phyloP scores from a whole-genome alignment of 2,888 invertebrate genomes.

The Yponomeuta malinellus region DNA sequence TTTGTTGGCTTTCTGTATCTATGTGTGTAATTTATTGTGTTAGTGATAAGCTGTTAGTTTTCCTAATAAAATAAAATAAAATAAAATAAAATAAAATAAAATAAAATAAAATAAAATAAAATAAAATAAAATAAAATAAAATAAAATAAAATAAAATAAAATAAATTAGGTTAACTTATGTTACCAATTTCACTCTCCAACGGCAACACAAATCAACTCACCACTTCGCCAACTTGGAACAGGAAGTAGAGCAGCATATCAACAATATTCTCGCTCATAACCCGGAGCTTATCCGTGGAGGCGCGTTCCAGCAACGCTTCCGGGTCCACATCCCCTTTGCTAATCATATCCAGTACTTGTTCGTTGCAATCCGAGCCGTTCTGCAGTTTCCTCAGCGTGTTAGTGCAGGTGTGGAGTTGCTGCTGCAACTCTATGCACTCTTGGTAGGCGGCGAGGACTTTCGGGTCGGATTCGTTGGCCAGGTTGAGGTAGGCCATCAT shows the following conservation, averaged over 20 bases:
- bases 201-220: background rate
- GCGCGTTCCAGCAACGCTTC: constrained; percentile 74
- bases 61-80: no score
- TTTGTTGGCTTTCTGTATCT: no score
- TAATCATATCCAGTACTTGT: constrained; percentile 44
- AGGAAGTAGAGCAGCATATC: constrained; percentile 86
- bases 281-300: constrained; percentile 88
- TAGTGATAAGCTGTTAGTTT: no score
- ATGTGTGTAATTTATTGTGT: no score
- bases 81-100: no score
- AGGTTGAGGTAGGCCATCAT: constrained; percentile 88
- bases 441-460: constrained; percentile 68
- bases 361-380: constrained; percentile 62
- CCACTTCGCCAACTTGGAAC: constrained; percentile 66
- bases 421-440: constrained; percentile 93
- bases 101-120: no score
- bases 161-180: no score
- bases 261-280: constrained; percentile 87
- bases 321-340: constrained; percentile 46
- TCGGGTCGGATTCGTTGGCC: constrained; percentile 77
- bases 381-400: constrained; percentile 84
- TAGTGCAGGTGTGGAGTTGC: constrained; percentile 89
- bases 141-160: no score
- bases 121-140: no score
- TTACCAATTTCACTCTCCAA: no score